These are phyloP conservation scores for Nematostella vectensis DNA, from an alignment of 92 coral and sea anemone genomes.

Conservation along the genomic window DNA sequence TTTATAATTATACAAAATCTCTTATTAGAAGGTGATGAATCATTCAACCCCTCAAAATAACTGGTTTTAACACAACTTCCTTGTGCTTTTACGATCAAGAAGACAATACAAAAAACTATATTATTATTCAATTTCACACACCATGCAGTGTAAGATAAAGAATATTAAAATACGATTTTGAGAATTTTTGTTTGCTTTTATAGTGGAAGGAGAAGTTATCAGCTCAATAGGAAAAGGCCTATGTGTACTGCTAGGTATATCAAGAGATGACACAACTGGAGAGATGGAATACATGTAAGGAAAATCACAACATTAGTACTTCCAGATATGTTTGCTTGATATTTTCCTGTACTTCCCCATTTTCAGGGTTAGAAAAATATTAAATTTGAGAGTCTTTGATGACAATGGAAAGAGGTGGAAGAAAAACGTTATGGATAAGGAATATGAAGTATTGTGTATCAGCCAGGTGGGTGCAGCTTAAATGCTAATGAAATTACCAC, in stretches of 20 bases:
- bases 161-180: too few species aligned
- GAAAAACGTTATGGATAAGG: conserved; percentile 77
- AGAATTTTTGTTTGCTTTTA: background rate
- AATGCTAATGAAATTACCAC: too few species aligned
- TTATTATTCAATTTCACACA: background rate
- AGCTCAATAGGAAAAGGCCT: conserved; percentile 92
- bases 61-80: too few species aligned
- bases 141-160: background rate
- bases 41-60: too few species aligned
- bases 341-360: background rate
- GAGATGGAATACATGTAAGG: conserved; percentile 92
- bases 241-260: conserved; percentile 92
- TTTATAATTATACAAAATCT: too few species aligned
- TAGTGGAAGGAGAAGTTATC: conserved; percentile 94
- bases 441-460: conserved; percentile 83
- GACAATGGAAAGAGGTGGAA: conserved; percentile 92
- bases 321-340: background rate
- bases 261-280: conserved; percentile 70
- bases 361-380: conserved; percentile 77
- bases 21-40: too few species aligned
- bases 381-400: conserved; percentile 77
- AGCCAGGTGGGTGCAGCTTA: conserved; percentile 95
- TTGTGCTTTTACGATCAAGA: too few species aligned
- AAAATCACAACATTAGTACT: background rate
- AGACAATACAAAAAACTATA: background rate